Evolutionary conservation across 2,113 vertebrate genomes (phyloP).

Genomic region (Oreamnos americanus): DNA sequence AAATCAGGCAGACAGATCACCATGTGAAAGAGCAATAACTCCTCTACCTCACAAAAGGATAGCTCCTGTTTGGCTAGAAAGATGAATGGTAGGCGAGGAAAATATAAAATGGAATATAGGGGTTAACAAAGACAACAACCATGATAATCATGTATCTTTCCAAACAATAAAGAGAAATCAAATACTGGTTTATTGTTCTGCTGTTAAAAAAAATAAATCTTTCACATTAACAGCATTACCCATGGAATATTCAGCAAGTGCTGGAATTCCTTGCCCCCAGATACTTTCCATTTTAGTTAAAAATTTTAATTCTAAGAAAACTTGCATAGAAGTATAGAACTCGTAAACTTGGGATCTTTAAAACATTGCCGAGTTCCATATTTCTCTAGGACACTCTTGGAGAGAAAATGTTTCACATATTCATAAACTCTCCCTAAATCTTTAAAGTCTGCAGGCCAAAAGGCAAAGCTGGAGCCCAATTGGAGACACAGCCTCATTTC

Average conservation of each 20-base stretch:
- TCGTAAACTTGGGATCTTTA: background rate
- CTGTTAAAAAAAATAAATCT: background rate
- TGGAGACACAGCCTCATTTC: background rate
- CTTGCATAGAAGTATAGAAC: background rate
- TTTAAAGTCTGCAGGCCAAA: background rate
- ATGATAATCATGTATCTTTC: background rate
- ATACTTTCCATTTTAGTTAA: background rate
- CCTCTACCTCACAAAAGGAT: background rate
- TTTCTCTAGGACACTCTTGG: background rate
- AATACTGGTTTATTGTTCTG: background rate
- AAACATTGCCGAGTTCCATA: background rate
- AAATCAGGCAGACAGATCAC: background rate
- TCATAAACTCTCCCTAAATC: background rate
- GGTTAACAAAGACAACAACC: background rate
- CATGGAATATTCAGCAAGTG: background rate
- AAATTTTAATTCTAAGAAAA: background rate
- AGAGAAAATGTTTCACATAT: background rate
- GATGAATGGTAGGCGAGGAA: background rate
- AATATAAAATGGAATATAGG: background rate
- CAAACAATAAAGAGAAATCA: slow-evolving; percentile 11
- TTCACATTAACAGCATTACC: background rate
- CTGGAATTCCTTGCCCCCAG: background rate
- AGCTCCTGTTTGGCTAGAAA: background rate
- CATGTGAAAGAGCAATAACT: background rate
- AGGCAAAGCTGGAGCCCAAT: background rate